Conservation (phyloP, 2,113 vertebrate species). For the Mormyrus lacerda region DNA sequence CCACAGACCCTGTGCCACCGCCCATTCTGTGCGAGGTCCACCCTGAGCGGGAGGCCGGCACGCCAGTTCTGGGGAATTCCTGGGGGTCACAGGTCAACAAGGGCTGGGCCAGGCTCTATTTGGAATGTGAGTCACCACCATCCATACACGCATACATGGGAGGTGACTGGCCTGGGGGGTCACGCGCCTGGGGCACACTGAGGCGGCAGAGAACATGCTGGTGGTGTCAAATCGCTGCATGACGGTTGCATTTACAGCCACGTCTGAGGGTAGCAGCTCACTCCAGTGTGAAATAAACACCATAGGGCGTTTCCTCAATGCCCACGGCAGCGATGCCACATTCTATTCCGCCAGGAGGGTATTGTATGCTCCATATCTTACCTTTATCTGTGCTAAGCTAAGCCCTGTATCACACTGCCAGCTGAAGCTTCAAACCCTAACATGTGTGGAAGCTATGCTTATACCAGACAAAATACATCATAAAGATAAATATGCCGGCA, state of each 20-base stretch:
- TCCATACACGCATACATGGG: not conserved
- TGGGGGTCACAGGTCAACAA: not conserved
- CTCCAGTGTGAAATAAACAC: not conserved
- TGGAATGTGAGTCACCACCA: not conserved
- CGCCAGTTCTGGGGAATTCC: not conserved
- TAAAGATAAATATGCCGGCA: not conserved
- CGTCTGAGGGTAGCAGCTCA: not conserved
- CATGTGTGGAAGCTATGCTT: not conserved
- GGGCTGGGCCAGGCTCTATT: not conserved
- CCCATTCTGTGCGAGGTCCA: too few species aligned
- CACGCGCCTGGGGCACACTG: not conserved
- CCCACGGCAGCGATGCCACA: not conserved
- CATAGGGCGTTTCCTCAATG: not conserved
- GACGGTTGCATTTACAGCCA: not conserved
- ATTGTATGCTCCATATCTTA: not conserved
- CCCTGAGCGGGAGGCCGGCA: not conserved
- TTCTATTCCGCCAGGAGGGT: not conserved
- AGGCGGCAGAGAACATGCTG: not conserved
- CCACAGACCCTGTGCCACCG: not conserved
- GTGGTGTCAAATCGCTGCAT: not conserved
- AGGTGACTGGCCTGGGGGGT: not conserved
- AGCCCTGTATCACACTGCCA: not conserved
- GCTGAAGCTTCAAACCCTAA: not conserved
- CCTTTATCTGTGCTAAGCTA: not conserved
- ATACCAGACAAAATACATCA: not conserved